phyloP scores from a whole-genome alignment of 2,113 vertebrate species.

The Puffinus mauretanicus region DNA sequence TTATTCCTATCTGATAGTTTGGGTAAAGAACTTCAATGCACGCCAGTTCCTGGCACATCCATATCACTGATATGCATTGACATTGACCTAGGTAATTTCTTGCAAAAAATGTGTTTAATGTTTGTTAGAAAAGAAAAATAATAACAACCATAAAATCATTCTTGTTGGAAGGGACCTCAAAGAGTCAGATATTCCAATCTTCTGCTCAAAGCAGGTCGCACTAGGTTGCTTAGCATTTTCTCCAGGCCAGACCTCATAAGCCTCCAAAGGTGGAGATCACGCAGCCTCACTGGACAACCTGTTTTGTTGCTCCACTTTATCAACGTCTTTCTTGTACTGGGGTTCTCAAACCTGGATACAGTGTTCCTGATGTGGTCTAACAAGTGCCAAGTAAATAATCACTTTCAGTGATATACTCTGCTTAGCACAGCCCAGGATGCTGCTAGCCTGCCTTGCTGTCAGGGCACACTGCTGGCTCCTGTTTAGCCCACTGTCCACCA shows the following conservation, averaged over 20 bases:
- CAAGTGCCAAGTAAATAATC: not conserved
- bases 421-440: not conserved
- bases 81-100: not conserved
- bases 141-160: not conserved
- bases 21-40: not conserved
- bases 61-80: not conserved
- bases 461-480: not conserved
- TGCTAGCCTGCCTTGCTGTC: not conserved
- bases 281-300: not conserved
- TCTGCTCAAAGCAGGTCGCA: not conserved
- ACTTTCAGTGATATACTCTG: not conserved
- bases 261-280: not conserved
- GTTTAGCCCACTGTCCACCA: not conserved
- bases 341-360: too few relatives aligned
- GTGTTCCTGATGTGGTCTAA: not conserved
- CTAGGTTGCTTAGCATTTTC: not conserved
- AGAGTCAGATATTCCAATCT: not conserved
- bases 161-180: not conserved
- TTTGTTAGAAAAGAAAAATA: conserved; percentile 4
- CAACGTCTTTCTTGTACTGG: not conserved
- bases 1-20: not conserved
- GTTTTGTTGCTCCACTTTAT: not conserved
- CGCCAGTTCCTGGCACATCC: not conserved
- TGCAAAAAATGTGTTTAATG: conserved; percentile 29
- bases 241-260: not conserved